Conservation (phyloP, 2,888 invertebrate genomes). For the Cephus pygmeus region DNA sequence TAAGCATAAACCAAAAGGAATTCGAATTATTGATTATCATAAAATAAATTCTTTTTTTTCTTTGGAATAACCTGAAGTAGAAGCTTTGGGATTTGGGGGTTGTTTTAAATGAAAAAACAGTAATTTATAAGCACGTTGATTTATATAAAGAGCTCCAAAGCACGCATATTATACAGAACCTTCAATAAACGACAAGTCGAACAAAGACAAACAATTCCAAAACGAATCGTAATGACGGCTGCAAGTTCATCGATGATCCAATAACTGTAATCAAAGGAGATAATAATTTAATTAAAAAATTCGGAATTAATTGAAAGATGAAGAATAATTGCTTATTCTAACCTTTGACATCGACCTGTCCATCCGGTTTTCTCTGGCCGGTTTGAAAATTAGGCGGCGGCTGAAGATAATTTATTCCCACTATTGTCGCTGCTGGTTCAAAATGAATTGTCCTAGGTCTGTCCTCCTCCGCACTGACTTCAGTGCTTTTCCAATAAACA, state of each 20-base stretch:
- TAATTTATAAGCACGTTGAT: constrained; percentile 52
- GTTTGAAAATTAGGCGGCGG: constrained; percentile 63
- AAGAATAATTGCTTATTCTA: constrained; percentile 9
- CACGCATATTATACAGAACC: constrained; percentile 50
- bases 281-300: not conserved
- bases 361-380: constrained; percentile 61
- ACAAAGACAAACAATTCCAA: constrained; percentile 47
- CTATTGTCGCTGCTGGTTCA: constrained; percentile 56
- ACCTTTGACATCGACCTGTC: constrained; percentile 63
- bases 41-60: not conserved
- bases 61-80: not conserved
- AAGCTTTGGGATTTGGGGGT: not conserved
- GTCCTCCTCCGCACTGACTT: constrained; percentile 74
- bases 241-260: constrained; percentile 32
- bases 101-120: not conserved
- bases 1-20: not conserved
- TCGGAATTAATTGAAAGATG: not conserved
- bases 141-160: constrained; percentile 59
- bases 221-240: constrained; percentile 37
- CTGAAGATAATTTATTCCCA: constrained; percentile 61
- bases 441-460: constrained; percentile 54
- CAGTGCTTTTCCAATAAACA: constrained; percentile 76
- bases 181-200: constrained; percentile 45
- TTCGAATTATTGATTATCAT: not conserved
- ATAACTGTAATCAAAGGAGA: constrained; percentile 24